A percentile compares a stretch with the other conserved stretches of the same genome.
Evolutionary conservation across 2,113 vertebrate genomes (phyloP).

Genomic region (Epinephelus moara): DNA sequence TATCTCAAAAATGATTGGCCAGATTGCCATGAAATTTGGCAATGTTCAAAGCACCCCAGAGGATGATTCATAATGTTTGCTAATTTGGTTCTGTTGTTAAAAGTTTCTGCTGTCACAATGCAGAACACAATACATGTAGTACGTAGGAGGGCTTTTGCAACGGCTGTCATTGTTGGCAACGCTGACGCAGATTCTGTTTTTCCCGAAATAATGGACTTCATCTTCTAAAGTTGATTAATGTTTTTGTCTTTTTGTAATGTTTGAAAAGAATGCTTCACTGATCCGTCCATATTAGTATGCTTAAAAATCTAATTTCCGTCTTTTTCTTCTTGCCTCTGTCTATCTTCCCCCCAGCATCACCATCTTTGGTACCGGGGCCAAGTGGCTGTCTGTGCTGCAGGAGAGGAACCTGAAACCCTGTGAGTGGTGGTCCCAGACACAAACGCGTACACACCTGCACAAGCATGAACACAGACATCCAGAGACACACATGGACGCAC

Average conservation of each 20-base stretch:
- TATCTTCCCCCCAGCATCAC: slow-evolving; percentile 89
- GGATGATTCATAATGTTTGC: slow-evolving; percentile 57
- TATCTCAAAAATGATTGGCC: background rate
- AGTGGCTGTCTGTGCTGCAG: slow-evolving; percentile 95
- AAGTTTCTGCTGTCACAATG: slow-evolving; percentile 55
- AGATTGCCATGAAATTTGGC: slow-evolving; percentile 38
- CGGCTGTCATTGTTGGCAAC: slow-evolving; percentile 39
- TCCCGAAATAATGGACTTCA: background rate
- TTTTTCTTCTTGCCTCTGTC: background rate
- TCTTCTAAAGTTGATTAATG: background rate
- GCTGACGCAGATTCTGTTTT: slow-evolving; percentile 30
- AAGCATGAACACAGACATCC: slow-evolving; percentile 12
- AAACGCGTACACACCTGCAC: background rate
- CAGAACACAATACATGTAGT: slow-evolving; percentile 25
- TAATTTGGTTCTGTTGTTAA: slow-evolving; percentile 55
- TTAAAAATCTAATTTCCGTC: background rate
- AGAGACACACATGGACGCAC: slow-evolving; percentile 38
- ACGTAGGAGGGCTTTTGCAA: slow-evolving; percentile 56
- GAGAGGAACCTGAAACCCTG: slow-evolving; percentile 92
- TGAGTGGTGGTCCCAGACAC: slow-evolving; percentile 77
- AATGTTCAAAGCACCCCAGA: slow-evolving; percentile 9
- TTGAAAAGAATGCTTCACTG: background rate
- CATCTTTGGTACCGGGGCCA: slow-evolving; percentile 94
- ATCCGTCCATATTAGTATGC: background rate
- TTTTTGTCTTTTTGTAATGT: background rate